phyloP scores from a whole-genome alignment of 2,113 vertebrate genomes.

The Chamaea fasciata region DNA sequence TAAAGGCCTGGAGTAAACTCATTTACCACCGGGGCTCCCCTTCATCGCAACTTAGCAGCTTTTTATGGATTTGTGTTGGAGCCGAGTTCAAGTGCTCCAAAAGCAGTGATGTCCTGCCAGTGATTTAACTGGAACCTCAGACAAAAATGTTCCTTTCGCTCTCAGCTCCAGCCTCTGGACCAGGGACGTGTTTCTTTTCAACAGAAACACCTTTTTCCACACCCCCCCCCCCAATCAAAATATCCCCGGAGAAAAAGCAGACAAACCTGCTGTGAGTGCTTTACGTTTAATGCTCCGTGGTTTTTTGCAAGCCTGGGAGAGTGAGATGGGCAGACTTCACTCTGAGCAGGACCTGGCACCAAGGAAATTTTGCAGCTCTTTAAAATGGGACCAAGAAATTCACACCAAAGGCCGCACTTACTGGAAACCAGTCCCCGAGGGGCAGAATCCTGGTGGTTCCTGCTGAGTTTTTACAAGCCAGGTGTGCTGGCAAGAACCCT shows the following conservation, averaged over 20 bases:
- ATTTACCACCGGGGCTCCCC: background rate
- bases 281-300: accelerated
- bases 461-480: slow-evolving; percentile 35
- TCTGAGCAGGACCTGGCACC: background rate
- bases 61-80: slow-evolving; percentile 66
- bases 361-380: background rate
- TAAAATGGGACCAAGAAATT: background rate
- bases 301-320: background rate
- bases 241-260: background rate
- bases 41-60: slow-evolving; percentile 39
- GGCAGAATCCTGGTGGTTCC: background rate
- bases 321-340: background rate
- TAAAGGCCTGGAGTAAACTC: background rate
- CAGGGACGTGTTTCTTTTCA: background rate
- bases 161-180: slow-evolving; percentile 1
- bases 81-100: slow-evolving; percentile 28
- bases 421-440: slow-evolving; percentile 23
- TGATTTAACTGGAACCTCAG: slow-evolving; percentile 30
- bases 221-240: background rate
- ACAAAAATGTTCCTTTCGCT: slow-evolving; percentile 48
- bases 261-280: background rate
- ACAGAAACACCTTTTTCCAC: background rate
- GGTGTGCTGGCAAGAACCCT: slow-evolving; percentile 28
- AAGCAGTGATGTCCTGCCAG: slow-evolving; percentile 63
- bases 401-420: background rate